These are phyloP conservation scores for Noctua fimbriata DNA, from an alignment of 2,888 invertebrate genomes.

Conservation along the genomic window DNA sequence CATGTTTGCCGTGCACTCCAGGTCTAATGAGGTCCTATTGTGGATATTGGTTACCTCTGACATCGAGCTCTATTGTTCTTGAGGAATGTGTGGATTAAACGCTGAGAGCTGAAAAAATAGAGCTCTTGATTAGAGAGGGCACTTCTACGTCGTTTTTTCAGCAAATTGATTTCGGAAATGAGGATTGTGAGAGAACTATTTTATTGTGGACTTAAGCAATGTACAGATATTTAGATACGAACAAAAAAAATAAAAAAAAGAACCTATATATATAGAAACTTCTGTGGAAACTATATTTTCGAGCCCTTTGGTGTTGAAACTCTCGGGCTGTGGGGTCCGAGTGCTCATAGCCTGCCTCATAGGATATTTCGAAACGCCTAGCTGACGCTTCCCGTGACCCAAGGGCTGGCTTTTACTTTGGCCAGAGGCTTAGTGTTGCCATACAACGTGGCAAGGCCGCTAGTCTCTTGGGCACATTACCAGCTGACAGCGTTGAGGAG, in stretches of 20 bases:
- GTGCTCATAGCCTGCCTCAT: too few relatives aligned
- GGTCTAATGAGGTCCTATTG: slow-evolving; percentile 85
- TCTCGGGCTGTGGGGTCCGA: too few relatives aligned
- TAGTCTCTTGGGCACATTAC: too few relatives aligned
- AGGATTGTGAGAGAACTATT: not conserved
- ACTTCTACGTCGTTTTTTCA: slow-evolving; percentile 9
- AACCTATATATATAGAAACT: too few relatives aligned
- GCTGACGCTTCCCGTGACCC: too few relatives aligned
- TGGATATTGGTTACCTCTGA: slow-evolving; percentile 70
- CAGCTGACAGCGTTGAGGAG: too few relatives aligned
- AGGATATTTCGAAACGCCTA: too few relatives aligned
- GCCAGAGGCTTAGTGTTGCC: too few relatives aligned
- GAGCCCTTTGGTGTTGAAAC: too few relatives aligned
- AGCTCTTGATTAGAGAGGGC: slow-evolving; percentile 18
- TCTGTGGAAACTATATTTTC: too few relatives aligned
- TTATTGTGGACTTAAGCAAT: not conserved
- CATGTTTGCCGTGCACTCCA: slow-evolving; percentile 85
- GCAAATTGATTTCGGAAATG: slow-evolving; percentile 9
- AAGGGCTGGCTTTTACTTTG: too few relatives aligned
- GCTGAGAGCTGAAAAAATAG: slow-evolving; percentile 48
- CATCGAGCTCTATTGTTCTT: slow-evolving; percentile 60
- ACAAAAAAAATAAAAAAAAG: not conserved
- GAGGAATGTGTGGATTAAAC: slow-evolving; percentile 48
- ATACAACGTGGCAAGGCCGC: too few relatives aligned
- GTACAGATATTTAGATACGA: not conserved